Percentiles rank a stretch among this genome's conserved stretches.
These are phyloP conservation scores for Anoplopoma fimbria DNA, from an alignment of 2,113 vertebrate species.

Conservation along the genomic window DNA sequence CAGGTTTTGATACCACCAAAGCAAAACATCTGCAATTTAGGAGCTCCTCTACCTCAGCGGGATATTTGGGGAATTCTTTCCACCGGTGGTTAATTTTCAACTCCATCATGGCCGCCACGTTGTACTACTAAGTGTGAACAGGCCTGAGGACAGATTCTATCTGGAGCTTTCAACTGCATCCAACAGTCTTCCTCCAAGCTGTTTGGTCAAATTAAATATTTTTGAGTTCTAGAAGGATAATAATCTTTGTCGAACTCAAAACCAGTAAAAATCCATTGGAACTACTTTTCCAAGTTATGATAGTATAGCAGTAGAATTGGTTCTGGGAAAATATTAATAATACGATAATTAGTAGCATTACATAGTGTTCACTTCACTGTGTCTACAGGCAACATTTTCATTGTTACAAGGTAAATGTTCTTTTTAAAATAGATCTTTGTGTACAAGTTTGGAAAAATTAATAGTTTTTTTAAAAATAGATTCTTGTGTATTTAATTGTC, in stretches of 20 bases:
- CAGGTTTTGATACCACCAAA: no score
- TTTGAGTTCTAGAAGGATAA: no score
- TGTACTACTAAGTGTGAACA: neutral
- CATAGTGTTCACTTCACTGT: no score
- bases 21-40: neutral
- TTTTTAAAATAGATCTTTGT: no score
- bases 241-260: neutral
- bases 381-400: no score
- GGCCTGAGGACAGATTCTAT: neutral
- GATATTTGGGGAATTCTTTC: constrained; percentile 46
- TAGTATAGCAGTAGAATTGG: no score
- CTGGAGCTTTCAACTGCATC: neutral
- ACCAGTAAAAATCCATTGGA: neutral
- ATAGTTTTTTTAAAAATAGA: no score
- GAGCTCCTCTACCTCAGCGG: neutral
- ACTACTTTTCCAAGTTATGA: neutral
- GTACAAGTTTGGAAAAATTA: no score
- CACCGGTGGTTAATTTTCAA: constrained; percentile 33
- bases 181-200: neutral
- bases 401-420: no score
- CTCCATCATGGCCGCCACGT: neutral
- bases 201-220: no score
- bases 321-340: neutral
- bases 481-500: no score
- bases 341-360: neutral